Evolutionary conservation across 1,140 invertebrate genomes (phyloP).

Genomic region (Euwallacea similis): DNA sequence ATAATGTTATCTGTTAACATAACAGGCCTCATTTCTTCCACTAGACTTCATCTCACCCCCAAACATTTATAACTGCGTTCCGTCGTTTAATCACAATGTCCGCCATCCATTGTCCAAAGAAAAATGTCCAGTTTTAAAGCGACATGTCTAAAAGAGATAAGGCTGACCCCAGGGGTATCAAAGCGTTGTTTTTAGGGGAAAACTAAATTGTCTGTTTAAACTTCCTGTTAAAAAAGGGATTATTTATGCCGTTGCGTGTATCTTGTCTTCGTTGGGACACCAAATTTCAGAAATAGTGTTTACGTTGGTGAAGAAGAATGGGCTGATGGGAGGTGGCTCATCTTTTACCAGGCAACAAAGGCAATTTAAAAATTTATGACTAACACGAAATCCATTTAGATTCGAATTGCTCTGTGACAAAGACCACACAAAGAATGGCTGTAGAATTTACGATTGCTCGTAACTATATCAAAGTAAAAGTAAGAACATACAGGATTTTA

Average conservation of each 20-base stretch:
- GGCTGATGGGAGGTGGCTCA: too few species aligned
- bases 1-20: conserved; percentile 31
- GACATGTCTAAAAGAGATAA: conserved; percentile 28
- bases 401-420: conserved; percentile 12
- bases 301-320: too few species aligned
- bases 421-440: conserved; percentile 27
- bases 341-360: not conserved
- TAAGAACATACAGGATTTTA: conserved; percentile 27
- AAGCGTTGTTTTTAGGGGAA: not conserved
- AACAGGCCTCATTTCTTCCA: conserved; percentile 30
- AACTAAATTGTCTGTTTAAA: conserved; percentile 7
- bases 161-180: conserved; percentile 7
- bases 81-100: conserved; percentile 36
- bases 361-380: conserved; percentile 9
- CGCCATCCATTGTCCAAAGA: conserved; percentile 33
- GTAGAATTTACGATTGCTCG: conserved; percentile 24
- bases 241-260: too few species aligned
- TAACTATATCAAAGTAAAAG: conserved; percentile 26
- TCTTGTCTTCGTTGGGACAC: too few species aligned
- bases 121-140: conserved; percentile 36
- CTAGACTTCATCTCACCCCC: conserved; percentile 21
- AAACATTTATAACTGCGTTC: conserved; percentile 21
- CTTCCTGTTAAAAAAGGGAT: not conserved
- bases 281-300: too few species aligned
- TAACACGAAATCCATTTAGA: conserved; percentile 4